Conservation (phyloP, 1,140 invertebrate species). For the Polypedilum pembai region DNA sequence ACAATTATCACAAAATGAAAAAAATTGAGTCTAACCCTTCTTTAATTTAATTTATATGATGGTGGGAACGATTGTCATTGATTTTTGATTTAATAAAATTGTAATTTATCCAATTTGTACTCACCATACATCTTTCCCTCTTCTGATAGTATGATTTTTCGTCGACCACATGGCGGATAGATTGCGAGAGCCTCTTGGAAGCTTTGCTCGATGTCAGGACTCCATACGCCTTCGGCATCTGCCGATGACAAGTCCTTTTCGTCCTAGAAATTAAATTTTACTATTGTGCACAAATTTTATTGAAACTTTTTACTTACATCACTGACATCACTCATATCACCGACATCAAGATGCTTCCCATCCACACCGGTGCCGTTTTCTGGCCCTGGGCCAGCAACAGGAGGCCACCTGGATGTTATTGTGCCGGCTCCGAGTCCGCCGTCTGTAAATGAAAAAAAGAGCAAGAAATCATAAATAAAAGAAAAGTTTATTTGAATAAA, state of each 20-base stretch:
- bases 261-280: slow-evolving; percentile 51
- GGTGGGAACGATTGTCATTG: not conserved
- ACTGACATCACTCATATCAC: slow-evolving; percentile 69
- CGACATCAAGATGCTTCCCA: slow-evolving; percentile 73
- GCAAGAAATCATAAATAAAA: too few species aligned
- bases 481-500: slow-evolving; percentile 13
- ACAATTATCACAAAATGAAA: slow-evolving; percentile 1
- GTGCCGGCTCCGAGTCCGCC: slow-evolving; percentile 71
- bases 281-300: slow-evolving; percentile 27
- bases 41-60: slow-evolving; percentile 24
- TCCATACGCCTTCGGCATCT: slow-evolving; percentile 99
- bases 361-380: slow-evolving; percentile 70
- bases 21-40: not conserved
- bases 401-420: slow-evolving; percentile 80
- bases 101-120: slow-evolving; percentile 44
- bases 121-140: slow-evolving; percentile 99
- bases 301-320: slow-evolving; percentile 29
- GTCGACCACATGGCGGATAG: slow-evolving; percentile 96
- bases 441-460: slow-evolving; percentile 46
- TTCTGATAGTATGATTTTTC: slow-evolving; percentile 99
- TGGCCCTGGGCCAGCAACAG: slow-evolving; percentile 53
- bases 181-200: slow-evolving; percentile 99
- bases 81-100: slow-evolving; percentile 15
- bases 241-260: slow-evolving; percentile 82
- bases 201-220: slow-evolving; percentile 98